Percentiles rank a stretch among this genome's conserved stretches.
phyloP scores from a whole-genome alignment of 2,797 vertebrate genomes.

The Smutsia temminckii region DNA sequence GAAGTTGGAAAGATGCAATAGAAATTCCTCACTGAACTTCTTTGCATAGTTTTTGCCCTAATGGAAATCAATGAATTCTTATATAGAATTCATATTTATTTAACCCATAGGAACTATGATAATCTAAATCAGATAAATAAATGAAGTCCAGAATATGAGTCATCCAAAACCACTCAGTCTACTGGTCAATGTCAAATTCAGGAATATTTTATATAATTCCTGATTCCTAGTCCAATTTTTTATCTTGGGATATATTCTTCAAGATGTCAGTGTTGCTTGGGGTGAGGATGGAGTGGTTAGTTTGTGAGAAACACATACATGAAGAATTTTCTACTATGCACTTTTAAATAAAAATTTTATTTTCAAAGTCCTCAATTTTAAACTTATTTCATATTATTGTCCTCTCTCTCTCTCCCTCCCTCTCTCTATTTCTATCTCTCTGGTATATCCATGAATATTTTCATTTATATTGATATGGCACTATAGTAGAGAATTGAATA shows the following conservation, averaged over 20 bases:
- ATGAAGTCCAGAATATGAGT: background rate
- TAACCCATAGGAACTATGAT: background rate
- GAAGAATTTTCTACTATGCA: background rate
- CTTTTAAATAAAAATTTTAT: background rate
- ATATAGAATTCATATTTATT: background rate
- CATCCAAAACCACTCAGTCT: background rate
- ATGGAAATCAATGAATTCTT: background rate
- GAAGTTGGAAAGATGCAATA: background rate
- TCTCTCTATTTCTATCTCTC: background rate
- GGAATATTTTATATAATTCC: background rate
- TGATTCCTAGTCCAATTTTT: background rate
- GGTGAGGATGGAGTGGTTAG: no score
- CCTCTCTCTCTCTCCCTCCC: background rate
- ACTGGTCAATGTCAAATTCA: background rate
- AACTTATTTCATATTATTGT: background rate
- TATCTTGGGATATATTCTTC: background rate
- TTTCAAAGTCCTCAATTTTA: background rate
- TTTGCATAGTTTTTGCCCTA: background rate
- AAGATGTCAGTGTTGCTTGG: background rate
- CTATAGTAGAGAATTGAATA: background rate
- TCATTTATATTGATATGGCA: background rate
- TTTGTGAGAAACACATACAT: background rate
- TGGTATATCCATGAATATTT: background rate
- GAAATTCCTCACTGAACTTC: background rate
- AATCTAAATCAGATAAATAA: background rate